Evolutionary conservation across 2,888 invertebrate genomes (phyloP), one percentile per base, ranked within the genome.

Genomic region (Hydroisotoma schaefferi): DNA sequence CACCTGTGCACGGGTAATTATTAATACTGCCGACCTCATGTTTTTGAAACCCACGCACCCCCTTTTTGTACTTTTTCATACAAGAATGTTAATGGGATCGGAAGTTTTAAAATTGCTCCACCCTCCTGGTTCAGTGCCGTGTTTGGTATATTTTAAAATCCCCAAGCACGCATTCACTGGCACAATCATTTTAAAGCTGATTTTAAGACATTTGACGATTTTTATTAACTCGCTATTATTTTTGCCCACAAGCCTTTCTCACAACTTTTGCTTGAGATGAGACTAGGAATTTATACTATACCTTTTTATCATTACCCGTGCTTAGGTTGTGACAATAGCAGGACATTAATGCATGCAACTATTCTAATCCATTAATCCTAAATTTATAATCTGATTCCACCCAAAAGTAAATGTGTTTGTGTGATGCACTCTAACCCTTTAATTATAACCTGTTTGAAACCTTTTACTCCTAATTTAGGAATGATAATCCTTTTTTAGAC

Each of bases 1-100:
- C 52, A 43, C 38, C 53, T 38, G 53, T 53, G 53, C 53, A 53
- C 53, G 53, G 53, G 53, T 53, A 53, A 53, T 53, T 4, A 8
- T 5, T 47, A 47, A 5, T 25, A n/a, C n/a, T n/a, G n/a, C n/a
- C n/a, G n/a, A n/a, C 47, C 20, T 52, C 37, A 20, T 52, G 37
- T 23, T 25, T 33, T 33, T 33, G 33, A 15, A 20, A 25, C 12
- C 26, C 26, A n/a, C 5, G n/a, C 49, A 20, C 12, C 29, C 29
- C 12, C 26, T 28, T 49, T 49, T 49, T 43, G 10, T 33, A 8
- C 8, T 33, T 33, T 33, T 8, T 10, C 8, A 33, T 33, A 33
- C 8, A 10, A 10, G 33, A 33, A 33, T 33, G 33, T 43, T 10
- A 27, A 18, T 33, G 51, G 49, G 49, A 52, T 52, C 51, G 51